Evolutionary conservation across 2,888 invertebrate genomes (phyloP).

Genomic region (Acronicta leporina): DNA sequence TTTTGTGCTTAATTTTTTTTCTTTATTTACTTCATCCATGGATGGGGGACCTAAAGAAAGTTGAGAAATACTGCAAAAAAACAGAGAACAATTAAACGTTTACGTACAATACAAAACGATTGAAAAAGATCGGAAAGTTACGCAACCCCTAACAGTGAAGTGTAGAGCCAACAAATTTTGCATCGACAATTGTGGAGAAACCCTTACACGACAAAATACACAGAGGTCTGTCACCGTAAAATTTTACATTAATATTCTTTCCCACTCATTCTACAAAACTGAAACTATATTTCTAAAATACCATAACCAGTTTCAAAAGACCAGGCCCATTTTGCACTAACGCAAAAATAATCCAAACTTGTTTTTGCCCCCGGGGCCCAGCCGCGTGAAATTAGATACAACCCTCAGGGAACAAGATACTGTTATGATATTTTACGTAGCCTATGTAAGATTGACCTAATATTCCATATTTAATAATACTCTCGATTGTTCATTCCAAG

Average conservation of each 20-base stretch:
- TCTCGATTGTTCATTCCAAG: constrained; percentile 23
- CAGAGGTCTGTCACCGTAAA: too few relatives aligned
- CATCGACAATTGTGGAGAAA: too few relatives aligned
- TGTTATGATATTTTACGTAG: constrained; percentile 42
- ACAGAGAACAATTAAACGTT: too few relatives aligned
- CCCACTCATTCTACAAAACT: not conserved
- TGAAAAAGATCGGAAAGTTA: too few relatives aligned
- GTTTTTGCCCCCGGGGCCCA: constrained; percentile 29
- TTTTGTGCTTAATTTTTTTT: too few relatives aligned
- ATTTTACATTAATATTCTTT: not conserved
- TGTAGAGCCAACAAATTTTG: too few relatives aligned
- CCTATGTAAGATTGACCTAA: constrained; percentile 24
- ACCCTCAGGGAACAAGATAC: constrained; percentile 28
- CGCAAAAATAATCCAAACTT: constrained; percentile 32
- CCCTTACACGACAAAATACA: too few relatives aligned
- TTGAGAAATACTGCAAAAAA: too few relatives aligned
- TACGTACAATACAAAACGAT: too few relatives aligned
- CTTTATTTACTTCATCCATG: too few relatives aligned
- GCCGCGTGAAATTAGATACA: constrained; percentile 48
- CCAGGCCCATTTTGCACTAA: constrained; percentile 21
- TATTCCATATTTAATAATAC: constrained; percentile 35
- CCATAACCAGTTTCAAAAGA: constrained; percentile 17
- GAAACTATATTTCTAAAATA: constrained; percentile 4
- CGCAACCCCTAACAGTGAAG: too few relatives aligned
- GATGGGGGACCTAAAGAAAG: too few relatives aligned